Evolutionary conservation across 2,113 vertebrate species (phyloP), one percentile per base, ranked within the genome.

Genomic region (Upupa epops): DNA sequence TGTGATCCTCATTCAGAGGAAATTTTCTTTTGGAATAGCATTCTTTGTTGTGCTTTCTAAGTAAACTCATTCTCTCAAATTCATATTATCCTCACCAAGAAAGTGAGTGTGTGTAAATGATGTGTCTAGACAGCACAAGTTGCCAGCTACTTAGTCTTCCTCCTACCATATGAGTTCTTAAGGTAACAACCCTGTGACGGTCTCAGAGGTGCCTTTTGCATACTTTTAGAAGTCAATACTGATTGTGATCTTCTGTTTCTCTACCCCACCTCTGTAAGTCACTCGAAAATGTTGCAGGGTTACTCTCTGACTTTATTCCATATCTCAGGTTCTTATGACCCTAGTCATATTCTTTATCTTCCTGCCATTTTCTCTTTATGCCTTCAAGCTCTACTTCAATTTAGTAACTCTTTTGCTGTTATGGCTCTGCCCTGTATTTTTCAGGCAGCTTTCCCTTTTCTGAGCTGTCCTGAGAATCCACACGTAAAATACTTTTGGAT

Each of bases 311-410:
- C 22, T 8, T 48, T 60, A 71, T 54, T 40, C 40, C 5, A 3
- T 61, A 18, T 64, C 25, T 71, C 0, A 0, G 5, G 3, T 11
- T 71, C 29, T 66, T 56, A 40, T 9, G 42, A 22, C 19, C 45
- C 81, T 46, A 25, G 8, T 46, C 21, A 11, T 75, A 19, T 22
- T 92, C 63, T 68, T 92, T 59, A 28, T 42, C 37, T 75, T 68
- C 54, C 37, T 94, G 21, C 0, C 40, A 11, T 25, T 61, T 13
- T 61, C 16, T 68, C 52, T 42, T 86, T 54, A 36, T 29, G 9
- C 5, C 61, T 81, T 83, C 60, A 78, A 34, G 17, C 6, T 66
- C 16, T 9, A 26, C 32, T 88, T 86, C 45, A 31, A 17, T 73
- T 86, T 63, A 59, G 4, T 42, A 28, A 42, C 3, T 48, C 3